These are phyloP conservation scores for Acrocephalus scirpaceus DNA, from an alignment of 2,797 vertebrate species.

Conservation along the genomic window DNA sequence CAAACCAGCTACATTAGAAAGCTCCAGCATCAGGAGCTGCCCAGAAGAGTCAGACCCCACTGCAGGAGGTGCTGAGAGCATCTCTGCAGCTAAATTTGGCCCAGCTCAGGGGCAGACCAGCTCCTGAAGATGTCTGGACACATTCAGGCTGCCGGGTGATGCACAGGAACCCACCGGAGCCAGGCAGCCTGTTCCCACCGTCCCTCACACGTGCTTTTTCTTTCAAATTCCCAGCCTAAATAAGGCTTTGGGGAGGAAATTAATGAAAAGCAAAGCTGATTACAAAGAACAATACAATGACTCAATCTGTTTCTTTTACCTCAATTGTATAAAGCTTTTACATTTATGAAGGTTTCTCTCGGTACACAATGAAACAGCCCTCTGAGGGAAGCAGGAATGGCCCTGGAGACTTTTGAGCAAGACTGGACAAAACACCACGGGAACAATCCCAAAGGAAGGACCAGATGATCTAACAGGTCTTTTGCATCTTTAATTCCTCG, in stretches of 20 bases:
- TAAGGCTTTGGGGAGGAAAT: slow-evolving; percentile 60
- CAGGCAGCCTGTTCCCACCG: slow-evolving; percentile 17
- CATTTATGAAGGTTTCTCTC: slow-evolving; percentile 53
- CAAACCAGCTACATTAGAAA: not conserved
- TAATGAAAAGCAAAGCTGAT: slow-evolving; percentile 69
- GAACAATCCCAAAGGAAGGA: slow-evolving; percentile 54
- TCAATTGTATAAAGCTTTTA: slow-evolving; percentile 62
- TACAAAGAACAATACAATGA: slow-evolving; percentile 73
- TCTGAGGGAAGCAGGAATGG: slow-evolving; percentile 31
- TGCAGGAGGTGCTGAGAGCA: not conserved
- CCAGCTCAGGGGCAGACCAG: not conserved
- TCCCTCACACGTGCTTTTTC: not conserved
- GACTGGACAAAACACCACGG: slow-evolving; percentile 39
- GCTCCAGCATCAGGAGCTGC: not conserved
- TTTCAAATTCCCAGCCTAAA: slow-evolving; percentile 47
- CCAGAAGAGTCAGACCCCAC: not conserved
- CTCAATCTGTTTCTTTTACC: slow-evolving; percentile 64
- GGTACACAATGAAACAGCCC: slow-evolving; percentile 48
- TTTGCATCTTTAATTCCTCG: slow-evolving; percentile 52
- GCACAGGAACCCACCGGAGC: slow-evolving; percentile 7
- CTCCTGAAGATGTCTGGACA: not conserved
- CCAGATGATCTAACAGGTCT: slow-evolving; percentile 57
- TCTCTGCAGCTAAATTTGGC: not conserved
- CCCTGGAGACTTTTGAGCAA: slow-evolving; percentile 47
- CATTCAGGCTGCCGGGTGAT: not conserved